phyloP scores from a whole-genome alignment of 35 echinoderm and acorn worm species.

The Ophioderma brevispina region DNA sequence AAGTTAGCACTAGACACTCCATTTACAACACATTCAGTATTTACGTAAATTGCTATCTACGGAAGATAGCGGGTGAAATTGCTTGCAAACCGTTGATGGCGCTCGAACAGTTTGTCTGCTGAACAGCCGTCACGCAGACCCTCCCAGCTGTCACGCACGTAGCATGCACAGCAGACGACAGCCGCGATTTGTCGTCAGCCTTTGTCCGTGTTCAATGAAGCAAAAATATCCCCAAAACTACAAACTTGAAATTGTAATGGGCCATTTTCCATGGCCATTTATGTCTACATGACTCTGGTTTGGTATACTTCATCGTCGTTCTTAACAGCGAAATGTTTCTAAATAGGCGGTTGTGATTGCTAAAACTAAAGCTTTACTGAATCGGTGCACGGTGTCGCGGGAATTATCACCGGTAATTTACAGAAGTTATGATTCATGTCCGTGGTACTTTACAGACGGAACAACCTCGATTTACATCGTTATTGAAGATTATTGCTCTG shows the following conservation, averaged over 20 bases:
- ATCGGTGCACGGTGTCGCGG: no score
- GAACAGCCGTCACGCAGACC: neutral
- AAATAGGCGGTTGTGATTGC: no score
- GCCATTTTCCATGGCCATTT: neutral
- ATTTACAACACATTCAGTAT: no score
- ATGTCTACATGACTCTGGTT: neutral
- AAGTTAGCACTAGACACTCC: no score
- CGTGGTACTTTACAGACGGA: no score
- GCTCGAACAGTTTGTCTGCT: neutral
- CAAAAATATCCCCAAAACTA: neutral
- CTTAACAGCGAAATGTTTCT: neutral
- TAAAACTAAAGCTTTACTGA: no score
- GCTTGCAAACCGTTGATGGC: neutral
- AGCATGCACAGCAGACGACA: neutral
- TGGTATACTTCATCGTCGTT: neutral
- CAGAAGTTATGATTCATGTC: no score
- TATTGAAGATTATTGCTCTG: no score
- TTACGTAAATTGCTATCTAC: neutral
- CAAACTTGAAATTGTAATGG: neutral
- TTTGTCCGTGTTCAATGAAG: conserved; percentile 6
- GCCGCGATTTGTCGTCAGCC: neutral
- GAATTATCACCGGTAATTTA: no score
- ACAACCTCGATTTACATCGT: no score
- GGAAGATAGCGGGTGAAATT: neutral
- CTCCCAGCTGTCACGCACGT: neutral